A percentile compares a stretch with the other conserved stretches of the same genome.
Conservation (phyloP, 2,113 vertebrate species). For the Fregetta grallaria region DNA sequence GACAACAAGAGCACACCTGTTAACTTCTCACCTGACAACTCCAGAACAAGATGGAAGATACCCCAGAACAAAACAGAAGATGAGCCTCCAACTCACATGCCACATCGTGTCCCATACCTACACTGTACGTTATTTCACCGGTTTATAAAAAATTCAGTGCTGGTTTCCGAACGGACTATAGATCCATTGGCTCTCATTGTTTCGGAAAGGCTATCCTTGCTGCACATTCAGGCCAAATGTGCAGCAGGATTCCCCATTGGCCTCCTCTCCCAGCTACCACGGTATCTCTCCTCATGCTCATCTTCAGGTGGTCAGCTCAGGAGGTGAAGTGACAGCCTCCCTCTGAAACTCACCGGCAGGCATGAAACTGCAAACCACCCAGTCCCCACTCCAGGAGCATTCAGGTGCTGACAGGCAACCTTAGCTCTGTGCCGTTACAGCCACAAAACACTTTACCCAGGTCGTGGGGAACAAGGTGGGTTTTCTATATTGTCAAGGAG, state of each 20-base stretch:
- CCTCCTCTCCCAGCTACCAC: not conserved
- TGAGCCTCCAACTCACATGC: not conserved
- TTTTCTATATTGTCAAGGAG: not conserved
- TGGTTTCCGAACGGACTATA: not conserved
- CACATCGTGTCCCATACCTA: not conserved
- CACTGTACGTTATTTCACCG: not conserved
- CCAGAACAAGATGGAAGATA: not conserved
- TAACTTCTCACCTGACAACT: not conserved
- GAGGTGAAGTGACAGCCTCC: not conserved
- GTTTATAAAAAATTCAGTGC: not conserved
- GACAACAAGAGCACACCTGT: not conserved
- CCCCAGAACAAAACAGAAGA: not conserved
- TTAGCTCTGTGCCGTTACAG: not conserved
- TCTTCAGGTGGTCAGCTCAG: not conserved
- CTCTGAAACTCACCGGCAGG: not conserved
- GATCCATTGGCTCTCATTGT: not conserved
- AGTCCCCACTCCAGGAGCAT: not conserved
- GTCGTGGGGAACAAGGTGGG: rapidly evolving
- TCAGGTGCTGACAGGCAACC: not conserved
- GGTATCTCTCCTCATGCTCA: not conserved
- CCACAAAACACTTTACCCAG: not conserved
- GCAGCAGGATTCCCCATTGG: not conserved
- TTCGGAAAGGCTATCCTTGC: not conserved
- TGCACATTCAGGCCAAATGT: not conserved
- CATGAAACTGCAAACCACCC: not conserved